Conservation (phyloP, 2,113 vertebrate genomes). For the Anoplopoma fimbria region DNA sequence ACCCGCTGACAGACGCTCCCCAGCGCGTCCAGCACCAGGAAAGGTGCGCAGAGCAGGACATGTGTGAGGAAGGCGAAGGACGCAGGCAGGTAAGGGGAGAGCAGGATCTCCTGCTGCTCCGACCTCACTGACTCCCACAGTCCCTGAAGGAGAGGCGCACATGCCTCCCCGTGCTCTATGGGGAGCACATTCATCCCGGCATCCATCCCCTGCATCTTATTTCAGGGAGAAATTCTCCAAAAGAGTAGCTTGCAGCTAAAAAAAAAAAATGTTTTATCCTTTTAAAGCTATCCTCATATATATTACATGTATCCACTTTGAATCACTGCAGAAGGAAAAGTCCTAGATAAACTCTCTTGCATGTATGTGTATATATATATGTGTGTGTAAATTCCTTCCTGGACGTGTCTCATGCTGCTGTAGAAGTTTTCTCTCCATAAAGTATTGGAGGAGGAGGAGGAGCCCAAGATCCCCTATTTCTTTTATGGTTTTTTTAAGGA, state of each 20-base stretch:
- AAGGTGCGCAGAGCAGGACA: conserved; percentile 75
- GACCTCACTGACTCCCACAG: conserved; percentile 73
- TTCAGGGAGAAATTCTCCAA: too few relatives aligned
- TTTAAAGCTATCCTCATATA: neutral
- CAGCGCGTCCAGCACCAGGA: conserved; percentile 76
- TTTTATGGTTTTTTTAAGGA: too few relatives aligned
- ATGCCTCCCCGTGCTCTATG: accelerated
- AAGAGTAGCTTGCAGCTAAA: too few relatives aligned
- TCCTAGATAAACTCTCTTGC: neutral
- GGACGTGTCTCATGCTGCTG: too few relatives aligned
- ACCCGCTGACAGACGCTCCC: conserved; percentile 49
- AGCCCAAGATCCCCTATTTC: too few relatives aligned
- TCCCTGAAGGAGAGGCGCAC: conserved; percentile 63
- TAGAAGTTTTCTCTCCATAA: too few relatives aligned
- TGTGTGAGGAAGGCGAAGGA: conserved; percentile 72
- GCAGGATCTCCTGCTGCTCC: conserved; percentile 35
- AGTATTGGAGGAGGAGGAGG: too few relatives aligned
- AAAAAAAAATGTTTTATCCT: too few relatives aligned
- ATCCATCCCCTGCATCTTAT: neutral
- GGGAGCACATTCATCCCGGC: conserved; percentile 31
- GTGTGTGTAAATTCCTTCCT: too few relatives aligned
- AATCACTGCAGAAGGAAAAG: accelerated
- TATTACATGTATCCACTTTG: neutral
- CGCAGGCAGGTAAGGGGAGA: conserved; percentile 68
- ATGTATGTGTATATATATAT: too few relatives aligned